These are phyloP conservation scores for Meriones unguiculatus DNA, from an alignment of 2,113 vertebrate species.

Conservation along the genomic window DNA sequence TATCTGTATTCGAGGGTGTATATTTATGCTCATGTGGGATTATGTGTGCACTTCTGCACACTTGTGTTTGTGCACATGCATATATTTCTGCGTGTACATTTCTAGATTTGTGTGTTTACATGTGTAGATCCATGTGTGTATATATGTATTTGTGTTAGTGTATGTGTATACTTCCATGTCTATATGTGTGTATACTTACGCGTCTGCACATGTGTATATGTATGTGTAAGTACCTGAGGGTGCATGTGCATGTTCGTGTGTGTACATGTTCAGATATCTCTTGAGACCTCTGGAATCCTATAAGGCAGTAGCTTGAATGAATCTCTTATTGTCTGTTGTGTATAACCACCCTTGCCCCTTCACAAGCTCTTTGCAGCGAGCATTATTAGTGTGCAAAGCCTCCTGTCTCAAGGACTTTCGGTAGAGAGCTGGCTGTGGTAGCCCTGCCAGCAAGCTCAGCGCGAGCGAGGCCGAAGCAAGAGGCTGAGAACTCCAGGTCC, in stretches of 20 bases:
- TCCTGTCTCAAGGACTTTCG: neutral
- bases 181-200: neutral
- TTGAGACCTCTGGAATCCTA: neutral
- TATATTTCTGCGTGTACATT: neutral
- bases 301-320: neutral
- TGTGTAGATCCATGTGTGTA: neutral
- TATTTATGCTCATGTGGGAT: neutral
- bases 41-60: neutral
- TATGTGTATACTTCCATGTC: neutral
- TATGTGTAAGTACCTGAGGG: neutral
- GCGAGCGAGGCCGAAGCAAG: neutral
- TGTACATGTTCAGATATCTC: neutral
- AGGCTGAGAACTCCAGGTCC: neutral
- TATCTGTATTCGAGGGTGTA: neutral
- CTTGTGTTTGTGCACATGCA: neutral
- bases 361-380: neutral
- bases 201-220: neutral
- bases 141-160: neutral
- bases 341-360: neutral
- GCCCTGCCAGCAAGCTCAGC: neutral
- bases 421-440: neutral
- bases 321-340: neutral
- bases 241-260: neutral
- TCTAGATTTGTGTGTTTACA: neutral
- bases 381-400: neutral